Evolutionary conservation across 2,797 vertebrate genomes (phyloP), one percentile per base, ranked within the genome.

Genomic region (Podargus strigoides): DNA sequence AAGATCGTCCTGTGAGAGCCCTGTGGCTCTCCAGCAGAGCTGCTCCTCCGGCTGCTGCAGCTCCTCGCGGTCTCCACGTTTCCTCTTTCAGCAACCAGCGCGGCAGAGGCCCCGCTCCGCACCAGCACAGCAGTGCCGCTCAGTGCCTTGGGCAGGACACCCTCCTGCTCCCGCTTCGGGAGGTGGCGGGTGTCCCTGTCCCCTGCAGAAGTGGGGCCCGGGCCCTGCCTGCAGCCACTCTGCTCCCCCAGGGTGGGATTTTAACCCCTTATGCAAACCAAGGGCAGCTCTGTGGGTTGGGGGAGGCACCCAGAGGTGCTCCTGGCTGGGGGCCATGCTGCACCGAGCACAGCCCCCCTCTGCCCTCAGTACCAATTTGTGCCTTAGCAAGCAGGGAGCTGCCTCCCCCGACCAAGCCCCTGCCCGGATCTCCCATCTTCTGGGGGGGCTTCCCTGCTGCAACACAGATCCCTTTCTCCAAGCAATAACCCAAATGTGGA

Each of bases 1-100:
- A 99, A 99, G 98, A 99, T 99, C 53, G 97, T 99, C 94, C 98
- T 99, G 96, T 99, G 98, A 99, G 41, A 12, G 20, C 59, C 34
- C 37, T 8, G 2, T 3, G 4, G 55, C 16, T 56, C 34, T 53
- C 19, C 42, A 26, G 69, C 56, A 68, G 76, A 73, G 36, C 36
- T 14, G 22, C 62, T 86, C 24, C 41, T 66, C 74, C 0, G 0
- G 34, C 55, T 46, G 22, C 12, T 21, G 28, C 60, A 69, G 64
- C 79, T 60, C 62, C 42, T 68, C 1, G 0, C 37, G 18, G 34
- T 28, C 63, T 63, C 78, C 72, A 58, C 3, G 1, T 36, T 82
- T 85, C 75, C 50, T 85, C 41, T 56, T 23, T 14, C 5, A 6
- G 46, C 2, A 2, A 53, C 42, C 41, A 6, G 78, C 34, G n/a